These are phyloP conservation scores for Drosophila novamexicana DNA, from an alignment of 1,140 invertebrate genomes.

Conservation along the genomic window DNA sequence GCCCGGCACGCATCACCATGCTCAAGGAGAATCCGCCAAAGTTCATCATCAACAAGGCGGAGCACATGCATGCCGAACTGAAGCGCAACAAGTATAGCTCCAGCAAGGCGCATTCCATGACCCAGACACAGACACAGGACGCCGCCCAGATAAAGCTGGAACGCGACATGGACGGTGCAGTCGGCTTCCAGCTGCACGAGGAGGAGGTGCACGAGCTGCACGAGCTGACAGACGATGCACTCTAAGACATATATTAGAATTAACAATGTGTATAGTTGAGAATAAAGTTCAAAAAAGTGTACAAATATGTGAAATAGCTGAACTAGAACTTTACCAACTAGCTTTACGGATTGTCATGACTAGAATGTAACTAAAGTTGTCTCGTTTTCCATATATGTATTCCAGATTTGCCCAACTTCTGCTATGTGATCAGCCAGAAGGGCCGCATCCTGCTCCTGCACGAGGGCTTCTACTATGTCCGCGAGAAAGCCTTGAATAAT, in stretches of 20 bases:
- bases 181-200: slow-evolving; percentile 68
- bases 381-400: not conserved
- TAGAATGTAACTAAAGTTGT: too few species aligned
- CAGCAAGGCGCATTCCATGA: slow-evolving; percentile 61
- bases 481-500: slow-evolving; percentile 65
- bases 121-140: slow-evolving; percentile 28
- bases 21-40: slow-evolving; percentile 79
- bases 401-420: slow-evolving; percentile 34
- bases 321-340: not conserved
- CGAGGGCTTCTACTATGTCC: slow-evolving; percentile 69
- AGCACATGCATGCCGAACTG: slow-evolving; percentile 79
- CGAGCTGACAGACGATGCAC: slow-evolving; percentile 57
- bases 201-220: slow-evolving; percentile 62
- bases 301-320: not conserved
- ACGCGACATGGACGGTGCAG: slow-evolving; percentile 58
- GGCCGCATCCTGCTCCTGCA: slow-evolving; percentile 62
- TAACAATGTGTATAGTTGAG: slow-evolving; percentile 46
- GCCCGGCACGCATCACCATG: slow-evolving; percentile 83
- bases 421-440: slow-evolving; percentile 76
- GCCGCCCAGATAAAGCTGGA: slow-evolving; percentile 55
- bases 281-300: slow-evolving; percentile 37
- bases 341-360: not conserved
- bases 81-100: slow-evolving; percentile 82
- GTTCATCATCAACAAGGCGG: slow-evolving; percentile 81
- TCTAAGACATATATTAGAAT: slow-evolving; percentile 45